These are phyloP conservation scores for Actinopyga echinites DNA, from an alignment of 53 echinoderm and acorn worm genomes.

Conservation along the genomic window DNA sequence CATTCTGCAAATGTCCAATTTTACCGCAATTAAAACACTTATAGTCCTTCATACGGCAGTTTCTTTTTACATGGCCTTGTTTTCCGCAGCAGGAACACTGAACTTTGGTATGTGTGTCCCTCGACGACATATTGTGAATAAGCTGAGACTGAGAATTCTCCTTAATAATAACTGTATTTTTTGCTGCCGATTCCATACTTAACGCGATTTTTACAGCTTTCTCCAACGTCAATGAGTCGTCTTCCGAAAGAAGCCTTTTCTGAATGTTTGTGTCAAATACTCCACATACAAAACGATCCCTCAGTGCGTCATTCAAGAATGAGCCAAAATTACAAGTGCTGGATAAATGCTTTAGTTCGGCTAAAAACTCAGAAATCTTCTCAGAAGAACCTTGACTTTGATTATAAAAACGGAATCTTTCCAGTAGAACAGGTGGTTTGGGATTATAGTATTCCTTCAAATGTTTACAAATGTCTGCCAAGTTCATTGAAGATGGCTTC, in stretches of 20 bases:
- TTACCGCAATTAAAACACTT: slow-evolving; percentile 12
- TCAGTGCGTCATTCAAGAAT: not conserved
- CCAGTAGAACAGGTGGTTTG: slow-evolving; percentile 13
- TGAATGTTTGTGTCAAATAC: slow-evolving; percentile 6
- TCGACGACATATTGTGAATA: too few species aligned
- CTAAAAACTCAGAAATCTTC: not conserved
- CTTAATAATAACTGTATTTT: slow-evolving; percentile 27
- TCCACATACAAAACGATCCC: slow-evolving; percentile 1
- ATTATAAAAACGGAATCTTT: slow-evolving; percentile 24
- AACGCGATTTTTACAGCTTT: slow-evolving; percentile 21
- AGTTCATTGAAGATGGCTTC: too few species aligned
- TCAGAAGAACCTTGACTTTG: not conserved
- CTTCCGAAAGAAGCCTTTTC: too few species aligned
- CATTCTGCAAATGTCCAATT: slow-evolving; percentile 4
- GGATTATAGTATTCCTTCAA: slow-evolving; percentile 9
- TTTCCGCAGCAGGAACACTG: slow-evolving; percentile 20
- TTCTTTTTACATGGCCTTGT: not conserved
- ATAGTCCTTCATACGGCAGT: slow-evolving; percentile 7
- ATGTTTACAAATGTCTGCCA: not conserved
- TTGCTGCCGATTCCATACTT: slow-evolving; percentile 31
- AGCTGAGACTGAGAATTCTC: not conserved
- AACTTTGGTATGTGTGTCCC: not conserved
- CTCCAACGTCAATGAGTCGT: too few species aligned
- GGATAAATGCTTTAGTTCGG: not conserved
- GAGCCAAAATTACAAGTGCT: slow-evolving; percentile 1